phyloP scores from a whole-genome alignment of 2,888 invertebrate species.

The Idaea straminata region DNA sequence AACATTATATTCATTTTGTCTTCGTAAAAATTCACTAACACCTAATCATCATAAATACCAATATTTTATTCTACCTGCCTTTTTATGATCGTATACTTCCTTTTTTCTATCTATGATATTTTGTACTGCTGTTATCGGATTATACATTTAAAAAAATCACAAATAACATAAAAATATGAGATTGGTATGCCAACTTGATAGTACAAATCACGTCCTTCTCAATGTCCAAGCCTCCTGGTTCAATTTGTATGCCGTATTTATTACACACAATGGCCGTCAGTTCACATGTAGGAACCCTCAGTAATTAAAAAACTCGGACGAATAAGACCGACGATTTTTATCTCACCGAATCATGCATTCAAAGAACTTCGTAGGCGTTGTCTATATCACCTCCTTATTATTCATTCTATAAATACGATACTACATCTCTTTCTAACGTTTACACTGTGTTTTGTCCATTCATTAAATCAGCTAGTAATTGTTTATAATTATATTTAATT shows the following conservation, averaged over 20 bases:
- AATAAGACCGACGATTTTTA: conserved; percentile 79
- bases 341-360: conserved; percentile 75
- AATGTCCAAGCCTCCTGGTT: conserved; percentile 53
- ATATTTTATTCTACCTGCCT: too few species aligned
- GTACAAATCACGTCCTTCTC: conserved; percentile 43
- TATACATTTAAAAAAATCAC: too few species aligned
- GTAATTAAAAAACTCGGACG: conserved; percentile 78
- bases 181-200: background rate
- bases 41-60: too few species aligned
- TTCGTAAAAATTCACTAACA: too few species aligned
- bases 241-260: conserved; percentile 72
- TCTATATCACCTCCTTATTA: conserved; percentile 58
- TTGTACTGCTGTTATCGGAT: background rate
- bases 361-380: conserved; percentile 74
- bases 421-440: conserved; percentile 50
- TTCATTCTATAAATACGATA: conserved; percentile 35
- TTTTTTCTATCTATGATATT: too few species aligned
- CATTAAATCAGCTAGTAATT: conserved; percentile 72
- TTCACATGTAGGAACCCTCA: conserved; percentile 75
- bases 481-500: conserved; percentile 77
- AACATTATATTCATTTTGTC: too few species aligned
- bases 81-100: too few species aligned
- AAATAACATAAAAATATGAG: conserved; percentile 3
- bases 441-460: conserved; percentile 58
- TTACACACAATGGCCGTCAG: conserved; percentile 70